Conservation (phyloP, 2,797 vertebrate genomes). For the Hippoglossus hippoglossus region DNA sequence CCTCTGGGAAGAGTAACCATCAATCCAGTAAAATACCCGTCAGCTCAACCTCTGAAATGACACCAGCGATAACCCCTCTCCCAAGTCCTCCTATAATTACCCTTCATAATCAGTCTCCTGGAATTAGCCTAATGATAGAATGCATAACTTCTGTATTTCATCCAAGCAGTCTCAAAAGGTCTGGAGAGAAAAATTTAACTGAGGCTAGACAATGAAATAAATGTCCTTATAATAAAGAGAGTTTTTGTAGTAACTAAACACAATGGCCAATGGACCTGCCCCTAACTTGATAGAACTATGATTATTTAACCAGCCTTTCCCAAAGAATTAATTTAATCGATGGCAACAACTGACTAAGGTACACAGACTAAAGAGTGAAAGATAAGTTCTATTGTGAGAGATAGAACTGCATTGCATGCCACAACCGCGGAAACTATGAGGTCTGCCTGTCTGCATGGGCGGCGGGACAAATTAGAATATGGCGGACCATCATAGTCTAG, state of each 20-base stretch:
- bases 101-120: conserved; percentile 59
- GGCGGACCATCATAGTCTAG: no score
- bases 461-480: no score
- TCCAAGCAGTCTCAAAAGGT: conserved; percentile 46
- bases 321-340: no score
- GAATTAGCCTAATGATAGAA: conserved; percentile 59
- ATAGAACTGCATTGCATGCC: no score
- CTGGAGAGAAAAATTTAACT: not conserved
- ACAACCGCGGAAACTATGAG: no score
- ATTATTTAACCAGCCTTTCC: conserved; percentile 14
- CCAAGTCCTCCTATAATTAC: conserved; percentile 63
- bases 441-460: no score
- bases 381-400: no score
- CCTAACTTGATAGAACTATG: conserved; percentile 34
- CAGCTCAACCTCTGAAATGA: conserved; percentile 62
- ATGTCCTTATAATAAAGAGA: conserved; percentile 16
- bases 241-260: conserved; percentile 12
- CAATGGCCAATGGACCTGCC: not conserved
- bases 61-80: conserved; percentile 59
- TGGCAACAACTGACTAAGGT: no score
- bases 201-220: conserved; percentile 12
- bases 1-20: conserved; percentile 51
- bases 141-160: conserved; percentile 38
- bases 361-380: no score
- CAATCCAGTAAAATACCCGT: conserved; percentile 56